Percentiles rank a stretch among this genome's conserved stretches.
Evolutionary conservation across 2,797 vertebrate genomes (phyloP).

Genomic region (Takifugu rubripes): DNA sequence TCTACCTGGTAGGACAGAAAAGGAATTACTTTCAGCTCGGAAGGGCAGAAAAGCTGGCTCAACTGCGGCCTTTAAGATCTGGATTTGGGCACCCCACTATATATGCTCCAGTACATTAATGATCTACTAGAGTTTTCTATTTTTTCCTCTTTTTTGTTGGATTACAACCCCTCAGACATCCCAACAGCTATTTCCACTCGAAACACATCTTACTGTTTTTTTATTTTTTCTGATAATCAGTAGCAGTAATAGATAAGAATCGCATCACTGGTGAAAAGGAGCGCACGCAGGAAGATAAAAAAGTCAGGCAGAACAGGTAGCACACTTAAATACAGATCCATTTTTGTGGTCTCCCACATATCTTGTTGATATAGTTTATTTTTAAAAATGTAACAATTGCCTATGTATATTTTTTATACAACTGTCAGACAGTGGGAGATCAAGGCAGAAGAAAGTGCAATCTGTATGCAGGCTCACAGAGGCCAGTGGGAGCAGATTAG

Average conservation of each 20-base stretch:
- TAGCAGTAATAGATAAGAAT: not conserved
- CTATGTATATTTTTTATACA: constrained; percentile 47
- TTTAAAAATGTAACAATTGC: constrained; percentile 13
- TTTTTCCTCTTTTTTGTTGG: no score
- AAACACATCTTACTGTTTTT: not conserved
- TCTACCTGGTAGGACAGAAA: no score
- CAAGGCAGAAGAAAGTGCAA: constrained; percentile 45
- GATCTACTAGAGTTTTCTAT: no score
- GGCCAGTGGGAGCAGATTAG: constrained; percentile 36
- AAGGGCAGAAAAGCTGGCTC: no score
- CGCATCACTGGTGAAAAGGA: not conserved
- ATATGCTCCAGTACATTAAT: no score
- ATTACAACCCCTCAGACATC: no score
- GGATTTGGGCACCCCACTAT: no score
- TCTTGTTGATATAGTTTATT: no score
- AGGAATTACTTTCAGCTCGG: no score
- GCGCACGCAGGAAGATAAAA: constrained; percentile 1
- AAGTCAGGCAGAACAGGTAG: constrained; percentile 11
- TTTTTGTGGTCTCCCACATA: constrained; percentile 19
- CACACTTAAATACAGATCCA: constrained; percentile 8
- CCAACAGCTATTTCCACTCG: no score
- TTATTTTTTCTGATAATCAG: no score
- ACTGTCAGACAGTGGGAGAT: constrained; percentile 35
- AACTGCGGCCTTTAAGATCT: no score
- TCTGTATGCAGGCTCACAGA: constrained; percentile 76